Base-by-base conservation (phyloP, 2,888 invertebrate species). In the Melipona beecheii region DNA sequence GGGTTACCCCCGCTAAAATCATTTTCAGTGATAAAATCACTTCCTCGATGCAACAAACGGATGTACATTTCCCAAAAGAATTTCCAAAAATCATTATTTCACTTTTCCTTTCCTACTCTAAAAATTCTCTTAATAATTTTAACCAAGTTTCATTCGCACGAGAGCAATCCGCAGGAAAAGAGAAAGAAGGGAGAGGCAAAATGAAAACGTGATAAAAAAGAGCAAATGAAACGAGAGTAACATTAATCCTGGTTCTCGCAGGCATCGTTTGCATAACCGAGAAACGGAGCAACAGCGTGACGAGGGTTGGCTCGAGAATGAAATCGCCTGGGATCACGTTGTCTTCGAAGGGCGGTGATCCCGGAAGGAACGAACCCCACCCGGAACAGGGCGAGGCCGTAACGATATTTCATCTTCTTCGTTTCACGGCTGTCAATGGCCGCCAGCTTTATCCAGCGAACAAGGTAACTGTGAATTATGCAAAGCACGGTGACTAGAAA, bases 381-480 rank as follows among this genome's bases (percentile, higher is more conserved):
- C 43, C 11, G 24, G 43, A 36, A 36, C 70, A 27, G 66, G 19
- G 13, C 24, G 49, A n/a, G n/a, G 17, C 36, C 56, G 43, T 43
- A 71, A 75, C 78, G 71, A 83, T 84, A 82, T 83, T 84, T 84
- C 83, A 84, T 75, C 83, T 56, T 49, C 64, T 64, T 75, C 72
- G 54, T 73, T 84, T 71, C 81, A 52, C 54, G 70, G 70, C 78
- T 72, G 84, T 75, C 75, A 78, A 83, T 83, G 84, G 50, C 58
- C 60, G 9, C 24, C 83, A 76, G 52, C 83, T 78, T 78, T 69
- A 78, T 76, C 64, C 50, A 27, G 17, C 50, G 70, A 58, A 54
- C 54, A 62, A 24, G 62, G 64, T 60, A 72, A 78, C 75, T 65
- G 76, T 80, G 83, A 80, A 85, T 85, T 85, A 83, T 80, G 85